phyloP scores from a whole-genome alignment of 1,140 invertebrate genomes.

The Antheraea pernyi region DNA sequence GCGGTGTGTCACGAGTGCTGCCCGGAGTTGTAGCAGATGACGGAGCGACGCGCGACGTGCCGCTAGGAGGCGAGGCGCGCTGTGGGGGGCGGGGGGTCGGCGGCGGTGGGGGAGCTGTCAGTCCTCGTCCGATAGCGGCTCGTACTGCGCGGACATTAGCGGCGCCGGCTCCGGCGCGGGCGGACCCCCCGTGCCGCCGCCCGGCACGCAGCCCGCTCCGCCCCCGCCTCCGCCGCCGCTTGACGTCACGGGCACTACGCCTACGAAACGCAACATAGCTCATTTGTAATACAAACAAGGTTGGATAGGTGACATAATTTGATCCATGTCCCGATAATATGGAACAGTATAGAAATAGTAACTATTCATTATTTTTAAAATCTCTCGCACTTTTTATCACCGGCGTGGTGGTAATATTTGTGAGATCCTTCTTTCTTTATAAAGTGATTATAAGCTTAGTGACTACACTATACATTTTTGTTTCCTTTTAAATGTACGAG shows the following conservation, averaged over 20 bases:
- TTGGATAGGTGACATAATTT: no score
- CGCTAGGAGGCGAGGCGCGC: background rate
- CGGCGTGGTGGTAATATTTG: no score
- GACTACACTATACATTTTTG: no score
- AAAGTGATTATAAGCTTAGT: no score
- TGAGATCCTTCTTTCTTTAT: no score
- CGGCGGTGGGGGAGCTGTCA: conserved; percentile 82
- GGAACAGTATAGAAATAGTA: no score
- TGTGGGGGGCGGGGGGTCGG: conserved; percentile 82
- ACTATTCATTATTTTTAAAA: no score
- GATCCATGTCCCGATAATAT: no score
- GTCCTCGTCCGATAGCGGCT: conserved; percentile 93
- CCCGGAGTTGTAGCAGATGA: conserved; percentile 5
- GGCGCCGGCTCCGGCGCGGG: conserved; percentile 86
- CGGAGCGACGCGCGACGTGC: conserved; percentile 3
- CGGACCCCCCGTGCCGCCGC: conserved; percentile 60
- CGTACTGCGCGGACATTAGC: conserved; percentile 90
- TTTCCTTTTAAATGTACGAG: no score
- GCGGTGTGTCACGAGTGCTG: conserved; percentile 4
- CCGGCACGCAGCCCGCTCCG: conserved; percentile 54
- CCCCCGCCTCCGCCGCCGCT: conserved; percentile 37
- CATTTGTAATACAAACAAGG: background rate
- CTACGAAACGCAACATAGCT: background rate
- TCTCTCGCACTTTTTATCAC: no score
- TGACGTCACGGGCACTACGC: background rate